Base-by-base conservation (phyloP, 2,888 invertebrate genomes). In the Pecten maximus region DNA sequence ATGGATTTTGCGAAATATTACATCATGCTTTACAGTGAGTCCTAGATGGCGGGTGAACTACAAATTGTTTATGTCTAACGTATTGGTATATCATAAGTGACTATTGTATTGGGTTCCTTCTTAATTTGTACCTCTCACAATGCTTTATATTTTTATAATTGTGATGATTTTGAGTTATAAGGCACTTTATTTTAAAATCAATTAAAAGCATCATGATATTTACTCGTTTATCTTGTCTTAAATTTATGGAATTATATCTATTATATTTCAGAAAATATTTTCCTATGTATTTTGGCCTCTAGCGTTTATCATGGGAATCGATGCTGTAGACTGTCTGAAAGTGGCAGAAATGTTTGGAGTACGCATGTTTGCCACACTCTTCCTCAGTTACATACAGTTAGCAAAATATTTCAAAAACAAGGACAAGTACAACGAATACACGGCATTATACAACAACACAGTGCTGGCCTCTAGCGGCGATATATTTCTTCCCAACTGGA, bases 261-360 rank as follows among this genome's bases (percentile, higher is more conserved):
- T 87, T 40, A 35, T 23, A 23, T 48, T 88, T 23, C 44, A 89
- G 87, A 87, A 87, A 40, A 28, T 87, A 12, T 40, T 39, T 19
- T 86, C 87, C 16, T 89, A 87, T 87, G 48, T 87, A 2, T 44
- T 86, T 50, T 87, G 87, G 89, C 89, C 89, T 2, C 16, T 87
- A 6, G 98, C 98, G 89, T 99, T 98, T 97, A 96, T 98, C 16
- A 98, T 99, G 98, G 99, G 98, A 4, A 97, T 97, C 0, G 96
- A 96, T 16, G 93, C 96, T 88, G 97, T 97, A 0, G 98, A 98
- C 93, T 98, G 98, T 93, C 98, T 98, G 94, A 96, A 97, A 40
- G 98, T 99, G 0, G 99, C 98, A 0, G 97, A 98, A 60, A 97
- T 99, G 10, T 98, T 99, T 86, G 99, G 99, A 0, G 97, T 98